Percentiles rank a stretch among this genome's conserved stretches.
These are phyloP conservation scores for Sphenopsis melanotis DNA, from an alignment of 2,797 vertebrate genomes.

Conservation along the genomic window DNA sequence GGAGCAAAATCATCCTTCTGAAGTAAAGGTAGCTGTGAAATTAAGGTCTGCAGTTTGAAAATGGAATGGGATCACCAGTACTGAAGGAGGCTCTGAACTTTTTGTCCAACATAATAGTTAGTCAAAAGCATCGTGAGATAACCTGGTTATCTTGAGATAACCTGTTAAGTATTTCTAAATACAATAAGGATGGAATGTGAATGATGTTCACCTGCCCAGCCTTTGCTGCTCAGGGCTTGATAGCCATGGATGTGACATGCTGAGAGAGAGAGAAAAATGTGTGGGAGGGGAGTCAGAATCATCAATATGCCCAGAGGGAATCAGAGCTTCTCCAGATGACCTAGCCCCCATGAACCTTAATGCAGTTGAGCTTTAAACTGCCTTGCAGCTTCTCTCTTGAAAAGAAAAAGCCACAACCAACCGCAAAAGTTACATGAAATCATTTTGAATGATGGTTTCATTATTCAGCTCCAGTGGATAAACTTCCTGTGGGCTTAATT, in stretches of 20 bases:
- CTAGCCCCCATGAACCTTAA: background rate
- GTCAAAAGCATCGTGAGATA: background rate
- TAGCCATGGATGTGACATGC: background rate
- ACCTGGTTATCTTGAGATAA: background rate
- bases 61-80: background rate
- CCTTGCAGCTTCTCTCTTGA: background rate
- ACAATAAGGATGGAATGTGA: background rate
- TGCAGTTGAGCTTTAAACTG: conserved; percentile 29
- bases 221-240: background rate
- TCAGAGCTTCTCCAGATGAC: conserved; percentile 35
- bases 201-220: background rate
- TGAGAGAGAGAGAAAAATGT: background rate
- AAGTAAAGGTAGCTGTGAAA: background rate
- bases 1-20: background rate
- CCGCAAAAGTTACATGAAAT: conserved; percentile 11
- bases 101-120: background rate
- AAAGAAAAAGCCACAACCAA: background rate
- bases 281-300: background rate
- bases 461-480: conserved; percentile 47
- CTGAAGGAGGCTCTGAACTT: background rate
- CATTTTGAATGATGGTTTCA: conserved; percentile 34
- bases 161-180: background rate
- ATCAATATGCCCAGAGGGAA: background rate
- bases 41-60: background rate
- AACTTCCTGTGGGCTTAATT: conserved; percentile 41